A percentile compares a stretch with the other conserved stretches of the same genome.
These are phyloP conservation scores for Takifugu rubripes DNA, from an alignment of 2,797 vertebrate genomes.

Conservation along the genomic window DNA sequence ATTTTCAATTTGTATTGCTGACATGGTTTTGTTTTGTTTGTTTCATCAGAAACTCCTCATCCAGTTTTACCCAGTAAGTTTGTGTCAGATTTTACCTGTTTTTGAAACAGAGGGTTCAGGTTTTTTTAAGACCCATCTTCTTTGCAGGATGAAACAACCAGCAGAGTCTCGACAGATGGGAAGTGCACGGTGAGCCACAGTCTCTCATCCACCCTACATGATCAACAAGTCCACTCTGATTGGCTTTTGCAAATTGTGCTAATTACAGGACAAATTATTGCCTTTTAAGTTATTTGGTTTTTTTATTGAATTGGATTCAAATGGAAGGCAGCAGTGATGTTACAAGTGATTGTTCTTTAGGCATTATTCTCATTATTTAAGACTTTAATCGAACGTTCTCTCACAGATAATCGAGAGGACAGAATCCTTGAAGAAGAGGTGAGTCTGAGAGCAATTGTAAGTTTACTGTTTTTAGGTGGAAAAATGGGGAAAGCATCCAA, in stretches of 20 bases:
- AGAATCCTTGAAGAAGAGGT: conserved; percentile 88
- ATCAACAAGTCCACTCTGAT: not conserved
- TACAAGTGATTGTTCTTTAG: no score
- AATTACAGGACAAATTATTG: no score
- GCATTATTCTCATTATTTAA: no score
- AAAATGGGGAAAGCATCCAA: no score
- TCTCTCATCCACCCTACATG: no score
- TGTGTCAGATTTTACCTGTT: not conserved
- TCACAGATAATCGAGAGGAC: conserved; percentile 83
- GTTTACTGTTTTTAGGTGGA: not conserved
- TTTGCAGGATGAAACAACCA: conserved; percentile 69
- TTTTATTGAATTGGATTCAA: no score
- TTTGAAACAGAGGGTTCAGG: not conserved
- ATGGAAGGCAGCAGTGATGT: no score
- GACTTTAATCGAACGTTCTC: not conserved
- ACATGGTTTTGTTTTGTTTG: not conserved
- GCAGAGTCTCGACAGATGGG: conserved; percentile 58
- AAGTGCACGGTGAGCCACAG: conserved; percentile 68
- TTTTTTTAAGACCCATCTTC: conserved; percentile 11
- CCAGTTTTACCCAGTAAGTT: conserved; percentile 75
- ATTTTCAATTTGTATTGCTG: not conserved
- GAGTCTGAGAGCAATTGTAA: conserved; percentile 22
- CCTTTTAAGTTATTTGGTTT: no score
- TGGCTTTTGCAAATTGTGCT: not conserved
- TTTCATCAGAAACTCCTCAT: conserved; percentile 70